These are phyloP conservation scores for Zele albiditarsus DNA, from an alignment of 2,888 invertebrate genomes.

Conservation along the genomic window DNA sequence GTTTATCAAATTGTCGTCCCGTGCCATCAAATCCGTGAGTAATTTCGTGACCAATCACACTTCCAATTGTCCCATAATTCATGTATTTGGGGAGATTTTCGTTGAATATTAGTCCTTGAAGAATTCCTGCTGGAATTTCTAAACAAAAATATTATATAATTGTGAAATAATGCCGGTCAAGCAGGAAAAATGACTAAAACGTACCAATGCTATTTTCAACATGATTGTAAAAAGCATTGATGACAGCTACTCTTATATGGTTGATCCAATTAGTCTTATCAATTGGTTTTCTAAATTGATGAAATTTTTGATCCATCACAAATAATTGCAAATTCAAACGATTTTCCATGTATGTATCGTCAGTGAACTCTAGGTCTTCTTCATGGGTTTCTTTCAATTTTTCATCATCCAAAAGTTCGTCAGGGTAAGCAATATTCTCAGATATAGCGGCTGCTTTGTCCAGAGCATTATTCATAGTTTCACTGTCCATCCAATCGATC, in stretches of 20 bases:
- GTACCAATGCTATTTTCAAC: slow-evolving; percentile 76
- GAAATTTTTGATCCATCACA: slow-evolving; percentile 74
- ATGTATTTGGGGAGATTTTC: slow-evolving; percentile 91
- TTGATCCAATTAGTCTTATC: slow-evolving; percentile 76
- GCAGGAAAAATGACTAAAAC: slow-evolving; percentile 50
- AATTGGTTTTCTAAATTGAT: slow-evolving; percentile 73
- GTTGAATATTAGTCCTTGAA: slow-evolving; percentile 93
- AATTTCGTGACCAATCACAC: slow-evolving; percentile 93
- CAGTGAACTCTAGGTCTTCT: slow-evolving; percentile 69
- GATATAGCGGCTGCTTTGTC: slow-evolving; percentile 88
- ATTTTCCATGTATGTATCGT: slow-evolving; percentile 72
- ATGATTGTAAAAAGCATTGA: slow-evolving; percentile 76
- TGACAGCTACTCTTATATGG: slow-evolving; percentile 74
- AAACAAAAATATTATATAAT: slow-evolving; percentile 55
- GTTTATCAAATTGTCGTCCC: slow-evolving; percentile 93
- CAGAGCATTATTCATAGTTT: slow-evolving; percentile 84
- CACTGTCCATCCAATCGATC: slow-evolving; percentile 83
- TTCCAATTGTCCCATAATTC: slow-evolving; percentile 94
- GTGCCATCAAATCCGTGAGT: slow-evolving; percentile 91
- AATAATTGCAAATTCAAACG: slow-evolving; percentile 74
- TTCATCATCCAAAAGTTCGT: slow-evolving; percentile 86
- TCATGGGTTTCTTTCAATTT: slow-evolving; percentile 87
- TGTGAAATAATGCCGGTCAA: slow-evolving; percentile 16
- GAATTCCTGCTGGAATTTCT: slow-evolving; percentile 96
- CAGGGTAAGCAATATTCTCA: slow-evolving; percentile 94